Conservation (phyloP, 2,888 invertebrate genomes). For the Resseliella maxima region DNA sequence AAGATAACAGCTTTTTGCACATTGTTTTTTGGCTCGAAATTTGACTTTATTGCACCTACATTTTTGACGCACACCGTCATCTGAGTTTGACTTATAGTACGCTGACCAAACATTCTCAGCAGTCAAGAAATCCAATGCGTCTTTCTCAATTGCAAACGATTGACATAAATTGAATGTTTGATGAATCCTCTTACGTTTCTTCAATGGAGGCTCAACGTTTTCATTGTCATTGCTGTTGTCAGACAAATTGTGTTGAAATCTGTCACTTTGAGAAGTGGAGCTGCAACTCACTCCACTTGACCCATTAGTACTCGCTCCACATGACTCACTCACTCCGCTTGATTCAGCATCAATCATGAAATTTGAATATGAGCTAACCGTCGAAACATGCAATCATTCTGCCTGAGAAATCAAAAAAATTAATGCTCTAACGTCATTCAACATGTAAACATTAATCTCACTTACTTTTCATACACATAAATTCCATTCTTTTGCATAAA, state of each 20-base stretch:
- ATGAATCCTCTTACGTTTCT: neutral
- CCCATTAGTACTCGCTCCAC: no score
- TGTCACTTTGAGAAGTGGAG: no score
- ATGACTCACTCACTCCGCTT: no score
- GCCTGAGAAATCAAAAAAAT: no score
- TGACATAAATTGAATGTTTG: neutral
- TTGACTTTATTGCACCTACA: conserved; percentile 6
- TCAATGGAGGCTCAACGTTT: neutral
- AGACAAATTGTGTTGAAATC: no score
- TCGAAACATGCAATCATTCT: no score
- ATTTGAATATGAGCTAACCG: no score
- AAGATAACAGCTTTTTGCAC: neutral
- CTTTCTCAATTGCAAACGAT: neutral
- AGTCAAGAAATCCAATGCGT: neutral
- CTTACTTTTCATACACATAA: conserved; percentile 5
- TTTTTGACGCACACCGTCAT: neutral
- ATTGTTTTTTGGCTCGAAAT: neutral
- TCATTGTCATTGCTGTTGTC: no score
- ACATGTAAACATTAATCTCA: neutral
- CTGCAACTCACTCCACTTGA: no score
- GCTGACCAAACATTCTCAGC: neutral
- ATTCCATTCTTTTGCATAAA: neutral
- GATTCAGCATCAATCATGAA: no score
- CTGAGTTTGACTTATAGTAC: neutral
- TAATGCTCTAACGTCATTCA: no score